These are phyloP conservation scores for Polyergus mexicanus DNA, from an alignment of 1,140 invertebrate species.

Conservation along the genomic window DNA sequence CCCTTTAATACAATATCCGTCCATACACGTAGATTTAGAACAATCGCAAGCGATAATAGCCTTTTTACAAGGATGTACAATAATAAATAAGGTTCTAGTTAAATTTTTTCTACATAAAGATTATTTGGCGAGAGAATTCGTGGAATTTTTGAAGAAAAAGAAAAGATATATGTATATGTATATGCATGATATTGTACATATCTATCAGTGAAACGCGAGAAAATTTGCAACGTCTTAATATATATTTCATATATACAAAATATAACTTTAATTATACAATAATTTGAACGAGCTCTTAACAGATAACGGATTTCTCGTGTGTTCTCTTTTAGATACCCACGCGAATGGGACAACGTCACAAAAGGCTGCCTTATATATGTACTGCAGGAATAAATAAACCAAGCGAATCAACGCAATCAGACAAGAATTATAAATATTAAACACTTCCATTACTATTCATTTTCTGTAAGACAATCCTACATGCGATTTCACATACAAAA, in stretches of 20 bases:
- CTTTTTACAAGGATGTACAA: constrained; percentile 20
- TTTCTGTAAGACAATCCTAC: not conserved
- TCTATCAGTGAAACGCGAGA: not conserved
- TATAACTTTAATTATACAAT: constrained; percentile 12
- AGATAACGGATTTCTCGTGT: not conserved
- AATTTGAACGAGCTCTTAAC: not conserved
- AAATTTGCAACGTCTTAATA: not conserved
- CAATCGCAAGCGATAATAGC: constrained; percentile 32
- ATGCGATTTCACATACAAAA: constrained; percentile 36
- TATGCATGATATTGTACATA: not conserved
- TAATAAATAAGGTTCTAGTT: constrained; percentile 14
- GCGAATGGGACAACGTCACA: constrained; percentile 20
- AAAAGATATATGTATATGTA: not conserved
- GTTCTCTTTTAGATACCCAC: constrained; percentile 14
- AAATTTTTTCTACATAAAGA: constrained; percentile 21
- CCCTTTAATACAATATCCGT: constrained; percentile 69
- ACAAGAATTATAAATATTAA: not conserved
- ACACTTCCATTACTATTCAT: not conserved
- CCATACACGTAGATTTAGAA: constrained; percentile 61
- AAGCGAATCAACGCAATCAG: not conserved
- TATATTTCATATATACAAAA: constrained; percentile 1
- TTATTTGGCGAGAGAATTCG: not conserved
- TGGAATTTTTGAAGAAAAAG: constrained; percentile 2
- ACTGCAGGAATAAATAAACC: constrained; percentile 13
- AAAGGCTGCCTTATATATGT: constrained; percentile 43